A percentile compares a stretch with the other conserved stretches of the same genome.
Evolutionary conservation across 2,888 invertebrate genomes (phyloP).

Genomic region (Platycheirus rosarum): DNA sequence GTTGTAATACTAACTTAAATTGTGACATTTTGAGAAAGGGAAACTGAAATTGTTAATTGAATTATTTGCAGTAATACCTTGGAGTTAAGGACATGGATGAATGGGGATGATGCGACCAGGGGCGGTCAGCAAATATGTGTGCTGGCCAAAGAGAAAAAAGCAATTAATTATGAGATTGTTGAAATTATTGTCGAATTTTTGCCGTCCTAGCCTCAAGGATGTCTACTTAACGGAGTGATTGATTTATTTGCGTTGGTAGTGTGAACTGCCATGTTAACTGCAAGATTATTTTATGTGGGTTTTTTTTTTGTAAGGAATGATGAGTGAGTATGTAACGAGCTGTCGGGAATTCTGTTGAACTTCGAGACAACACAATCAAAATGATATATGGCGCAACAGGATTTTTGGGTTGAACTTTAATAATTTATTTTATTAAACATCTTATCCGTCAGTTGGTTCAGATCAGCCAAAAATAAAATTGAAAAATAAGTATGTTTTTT

Average conservation of each 20-base stretch:
- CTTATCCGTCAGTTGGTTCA: too few relatives aligned
- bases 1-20: slow-evolving; percentile 47
- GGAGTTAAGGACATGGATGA: slow-evolving; percentile 12
- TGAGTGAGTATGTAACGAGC: not conserved
- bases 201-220: slow-evolving; percentile 2
- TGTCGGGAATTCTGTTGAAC: too few relatives aligned
- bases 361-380: too few relatives aligned
- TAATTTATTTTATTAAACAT: too few relatives aligned
- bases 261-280: slow-evolving; percentile 41
- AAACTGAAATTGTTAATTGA: slow-evolving; percentile 60
- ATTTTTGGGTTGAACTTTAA: too few relatives aligned
- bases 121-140: slow-evolving; percentile 16
- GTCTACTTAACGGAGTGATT: slow-evolving; percentile 38
- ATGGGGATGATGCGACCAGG: not conserved
- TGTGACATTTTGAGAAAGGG: slow-evolving; percentile 47
- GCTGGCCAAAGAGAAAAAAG: slow-evolving; percentile 3
- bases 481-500: too few relatives aligned
- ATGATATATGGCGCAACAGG: too few relatives aligned
- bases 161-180: slow-evolving; percentile 61
- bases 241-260: slow-evolving; percentile 54
- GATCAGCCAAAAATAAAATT: too few relatives aligned
- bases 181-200: slow-evolving; percentile 37
- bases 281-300: not conserved
- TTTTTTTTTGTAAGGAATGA: not conserved
- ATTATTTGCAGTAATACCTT: slow-evolving; percentile 61